Evolutionary conservation across 2,113 vertebrate species (phyloP).

Genomic region (Takifugu bimaculatus): DNA sequence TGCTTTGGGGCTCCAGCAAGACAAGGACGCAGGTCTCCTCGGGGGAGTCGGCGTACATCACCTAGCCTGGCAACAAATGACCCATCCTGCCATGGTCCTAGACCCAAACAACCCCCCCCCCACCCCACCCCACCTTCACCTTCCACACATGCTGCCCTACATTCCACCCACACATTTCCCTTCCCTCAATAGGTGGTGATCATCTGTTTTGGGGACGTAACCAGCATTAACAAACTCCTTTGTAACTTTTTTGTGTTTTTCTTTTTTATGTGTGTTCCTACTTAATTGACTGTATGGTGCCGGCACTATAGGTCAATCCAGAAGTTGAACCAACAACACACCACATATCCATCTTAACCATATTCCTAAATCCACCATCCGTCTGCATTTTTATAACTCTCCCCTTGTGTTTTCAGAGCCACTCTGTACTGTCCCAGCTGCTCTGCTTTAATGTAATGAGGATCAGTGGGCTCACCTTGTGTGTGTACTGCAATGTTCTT

Average conservation of each 20-base stretch:
- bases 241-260: slow-evolving; percentile 1
- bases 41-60: slow-evolving; percentile 93
- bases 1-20: slow-evolving; percentile 97
- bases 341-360: background rate
- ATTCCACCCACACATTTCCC: slow-evolving; percentile 7
- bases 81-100: slow-evolving; percentile 25
- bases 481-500: slow-evolving; percentile 4
- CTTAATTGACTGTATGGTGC: slow-evolving; percentile 46
- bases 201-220: too few relatives aligned
- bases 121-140: background rate
- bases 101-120: background rate
- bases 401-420: background rate
- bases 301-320: slow-evolving; percentile 52
- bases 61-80: slow-evolving; percentile 80
- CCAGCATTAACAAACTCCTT: slow-evolving; percentile 7
- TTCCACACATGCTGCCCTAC: slow-evolving; percentile 38
- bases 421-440: background rate
- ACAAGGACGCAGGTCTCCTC: slow-evolving; percentile 92
- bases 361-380: background rate
- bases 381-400: slow-evolving; percentile 1
- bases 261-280: slow-evolving; percentile 2
- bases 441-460: background rate
- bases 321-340: slow-evolving; percentile 6
- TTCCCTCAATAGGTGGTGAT: slow-evolving; percentile 6
- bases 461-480: slow-evolving; percentile 2